Base-by-base conservation (phyloP, 2,797 vertebrate species). In the Neosilurus hyrtlii region DNA sequence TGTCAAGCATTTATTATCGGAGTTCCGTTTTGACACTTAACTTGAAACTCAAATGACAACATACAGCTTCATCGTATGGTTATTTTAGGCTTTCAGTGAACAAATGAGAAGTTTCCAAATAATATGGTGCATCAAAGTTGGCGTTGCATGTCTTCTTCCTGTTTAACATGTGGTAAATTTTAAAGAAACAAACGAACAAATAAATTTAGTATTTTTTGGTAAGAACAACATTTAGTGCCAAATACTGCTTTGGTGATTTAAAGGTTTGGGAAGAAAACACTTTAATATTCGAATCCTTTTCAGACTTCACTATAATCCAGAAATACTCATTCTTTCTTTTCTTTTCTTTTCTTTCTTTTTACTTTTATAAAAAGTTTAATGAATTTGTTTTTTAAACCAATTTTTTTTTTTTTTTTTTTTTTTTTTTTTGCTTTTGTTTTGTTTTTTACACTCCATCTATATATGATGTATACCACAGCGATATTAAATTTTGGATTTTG, bases 11-110 rank as follows among this genome's bases (percentile, higher is more conserved):
- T 68, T 71, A 78, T 79, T 63, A 76, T 76, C 78, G 75, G 54
- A 79, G 81, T 85, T 84, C 81, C 78, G 52, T 77, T 86, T 79
- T 89, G 78, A 88, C 85, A 85, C 85, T 76, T 82, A 83, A 87
- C 49, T 11, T 74, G 72, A 68, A 72, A 49, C 61, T 80, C 51
- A 51, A 83, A 85, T 78, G 75, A 86, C 81, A 56, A 68, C 51
- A 24, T 11, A 30, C 24, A 54, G 2, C 82, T 70, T 74, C 65
- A 77, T 63, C 80, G 77, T 82, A 24, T 16, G 49, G 20, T 49
- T 85, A 79, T 86, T 87, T 88, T 51, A 24, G 56, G 49, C 54
- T 81, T 9, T n/a, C 26, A n/a, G n/a, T 12, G 76, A 65, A 80
- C 15, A 82, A 83, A 79, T 68, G 20, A 37, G 49, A 15, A 62